Base-by-base conservation (phyloP, 2,113 vertebrate genomes). In the Dipodomys ordii region DNA sequence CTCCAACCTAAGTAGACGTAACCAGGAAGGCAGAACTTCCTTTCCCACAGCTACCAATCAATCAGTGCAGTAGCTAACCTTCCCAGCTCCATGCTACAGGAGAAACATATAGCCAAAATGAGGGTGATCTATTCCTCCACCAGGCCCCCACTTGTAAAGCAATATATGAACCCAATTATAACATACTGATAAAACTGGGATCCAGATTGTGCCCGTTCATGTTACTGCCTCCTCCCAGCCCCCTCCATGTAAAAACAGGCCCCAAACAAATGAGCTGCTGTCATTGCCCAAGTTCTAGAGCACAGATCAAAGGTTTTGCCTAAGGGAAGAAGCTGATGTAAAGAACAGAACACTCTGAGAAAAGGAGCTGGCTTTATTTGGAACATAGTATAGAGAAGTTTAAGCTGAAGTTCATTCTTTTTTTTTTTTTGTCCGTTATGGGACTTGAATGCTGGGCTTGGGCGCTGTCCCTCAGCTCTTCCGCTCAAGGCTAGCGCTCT, bases 321-420 rank as follows among this genome's bases (percentile, higher is more conserved):
- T 27, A 39, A 76, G 32, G 28, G 16, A 86, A 82, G 35, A 30
- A 15, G 13, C n/a, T 53, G 64, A 16, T 32, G 13, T 30, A 27
- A 57, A 79, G 92, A 89, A 90, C 28, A 77, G 2, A 77, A 13
- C 39, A 44, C 69, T 49, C 64, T 85, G 53, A 90, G 82, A 25
- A 46, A 92, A 44, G 25, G 77, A 83, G 80, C 7, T 53, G 49
- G 32, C 28, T 90, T 68, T 88, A 81, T 92, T 91, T 80, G 35
- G 65, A 93, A 74, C n/a, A 89, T 19, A 91, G 4, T 27, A 0
- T 83, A 10, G 71, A 65, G 83, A 83, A 79, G 22, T 87, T 90
- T 69, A 85, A 73, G 28, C 79, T 87, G 10, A 83, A 81, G 23
- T 35, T 46, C 49, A 39, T 39, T 39, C 4, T 39, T 39, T 39